A percentile compares a stretch with the other conserved stretches of the same genome.
Evolutionary conservation across 92 coral and sea anemone species (phyloP).

Genomic region (Porites lobata): DNA sequence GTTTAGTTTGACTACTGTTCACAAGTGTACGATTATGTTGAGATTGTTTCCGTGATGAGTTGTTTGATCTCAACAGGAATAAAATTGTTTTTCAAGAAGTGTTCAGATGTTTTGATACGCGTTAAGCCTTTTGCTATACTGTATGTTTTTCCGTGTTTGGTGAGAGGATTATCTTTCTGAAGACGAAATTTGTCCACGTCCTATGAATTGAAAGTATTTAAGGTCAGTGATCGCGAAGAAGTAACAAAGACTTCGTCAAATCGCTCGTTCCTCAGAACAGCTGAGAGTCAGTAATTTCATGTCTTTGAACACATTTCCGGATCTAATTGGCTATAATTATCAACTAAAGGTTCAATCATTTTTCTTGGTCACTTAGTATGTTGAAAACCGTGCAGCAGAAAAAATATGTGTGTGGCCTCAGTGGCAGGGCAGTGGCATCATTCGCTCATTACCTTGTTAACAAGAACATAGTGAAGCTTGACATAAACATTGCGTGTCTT

Average conservation of each 20-base stretch:
- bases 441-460: background rate
- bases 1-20: background rate
- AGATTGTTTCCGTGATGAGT: background rate
- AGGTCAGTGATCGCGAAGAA: too few species aligned
- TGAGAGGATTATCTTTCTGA: too few species aligned
- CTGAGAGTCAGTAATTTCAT: too few species aligned
- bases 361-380: too few species aligned
- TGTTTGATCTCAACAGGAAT: background rate
- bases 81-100: conserved; percentile 2
- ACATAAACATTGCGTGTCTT: background rate
- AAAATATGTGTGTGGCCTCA: conserved; percentile 4
- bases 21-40: background rate
- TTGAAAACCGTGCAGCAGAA: background rate
- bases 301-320: too few species aligned
- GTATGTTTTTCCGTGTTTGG: background rate
- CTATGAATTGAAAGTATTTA: too few species aligned
- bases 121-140: background rate
- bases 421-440: background rate
- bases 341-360: too few species aligned
- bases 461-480: background rate
- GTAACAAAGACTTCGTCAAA: too few species aligned
- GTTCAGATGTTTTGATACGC: background rate
- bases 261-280: too few species aligned
- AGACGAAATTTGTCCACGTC: too few species aligned
- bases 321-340: too few species aligned